Evolutionary conservation across 2,888 invertebrate genomes (phyloP).

Genomic region (Metalampra italica): DNA sequence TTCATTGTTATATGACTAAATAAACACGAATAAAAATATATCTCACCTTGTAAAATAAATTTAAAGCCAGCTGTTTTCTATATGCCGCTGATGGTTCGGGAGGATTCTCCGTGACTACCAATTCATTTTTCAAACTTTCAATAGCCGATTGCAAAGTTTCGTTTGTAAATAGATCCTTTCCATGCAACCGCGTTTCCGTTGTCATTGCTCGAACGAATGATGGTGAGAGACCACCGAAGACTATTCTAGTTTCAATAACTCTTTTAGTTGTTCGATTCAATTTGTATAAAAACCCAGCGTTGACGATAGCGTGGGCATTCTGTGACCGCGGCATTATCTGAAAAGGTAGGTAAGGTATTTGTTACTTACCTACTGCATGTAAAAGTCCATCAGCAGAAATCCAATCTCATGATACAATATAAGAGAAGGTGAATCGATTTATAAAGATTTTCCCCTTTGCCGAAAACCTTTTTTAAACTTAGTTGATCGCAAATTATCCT

Average conservation of each 20-base stretch:
- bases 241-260: slow-evolving; percentile 70
- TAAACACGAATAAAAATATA: neutral
- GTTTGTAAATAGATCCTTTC: slow-evolving; percentile 56
- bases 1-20: neutral
- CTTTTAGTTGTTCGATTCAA: slow-evolving; percentile 55
- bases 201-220: slow-evolving; percentile 62
- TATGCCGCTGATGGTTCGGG: slow-evolving; percentile 79
- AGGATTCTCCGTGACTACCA: slow-evolving; percentile 41
- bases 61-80: slow-evolving; percentile 78
- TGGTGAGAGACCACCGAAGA: slow-evolving; percentile 79
- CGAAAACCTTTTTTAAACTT: too few species aligned
- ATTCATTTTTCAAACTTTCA: slow-evolving; percentile 34
- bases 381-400: too few species aligned
- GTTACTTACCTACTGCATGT: too few species aligned
- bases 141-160: slow-evolving; percentile 56
- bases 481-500: too few species aligned
- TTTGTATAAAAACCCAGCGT: slow-evolving; percentile 83
- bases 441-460: too few species aligned
- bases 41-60: slow-evolving; percentile 81
- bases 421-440: too few species aligned
- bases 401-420: too few species aligned
- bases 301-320: slow-evolving; percentile 86
- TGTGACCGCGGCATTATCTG: slow-evolving; percentile 86
- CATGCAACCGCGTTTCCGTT: slow-evolving; percentile 70
- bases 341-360: slow-evolving; percentile 11